Evolutionary conservation across 2,797 vertebrate species (phyloP), one percentile per base, ranked within the genome.

Genomic region (Coccyzus lansbergi): DNA sequence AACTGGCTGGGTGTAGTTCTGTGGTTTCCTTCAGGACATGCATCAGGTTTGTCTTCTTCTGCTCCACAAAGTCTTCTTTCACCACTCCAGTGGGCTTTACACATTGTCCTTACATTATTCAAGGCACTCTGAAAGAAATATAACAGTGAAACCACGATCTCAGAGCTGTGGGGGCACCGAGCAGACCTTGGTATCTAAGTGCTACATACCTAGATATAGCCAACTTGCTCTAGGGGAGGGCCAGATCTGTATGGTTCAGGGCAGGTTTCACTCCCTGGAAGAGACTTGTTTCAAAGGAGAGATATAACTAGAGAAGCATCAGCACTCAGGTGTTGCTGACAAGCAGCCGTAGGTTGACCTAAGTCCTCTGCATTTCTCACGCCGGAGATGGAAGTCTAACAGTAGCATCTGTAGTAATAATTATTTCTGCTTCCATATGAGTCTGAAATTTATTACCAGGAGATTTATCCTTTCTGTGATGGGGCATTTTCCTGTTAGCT

Each of bases 61-160:
- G 38, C 25, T 90, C 55, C 3, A 0, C 12, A 15, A 19, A 46
- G 42, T 36, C 48, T 22, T 79, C 46, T 42, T 53, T 19, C 38
- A 12, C 24, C 59, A 3, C 31, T 21, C 34, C 63, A 26, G 24
- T 10, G 17, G 70, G n/a, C 9, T 90, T 80, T 72, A 22, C 20
- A 51, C 0, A 0, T 18, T 77, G 38, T 51, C 22, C 26, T 15
- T 5, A 7, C 12, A 6, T 81, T 42, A 51, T 24, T 52, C 33
- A 40, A 28, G 28, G 25, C 17, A 8, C 31, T 59, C 21, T 40
- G 34, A 59, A 67, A 59, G 26, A 62, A 53, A 60, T 0, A 0
- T 34, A 55, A 52, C 22, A 52, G 38, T 24, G 68, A 76, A 83
- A 59, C 31, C 42, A 25, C 0, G 0, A 34, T 25, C 18, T 65